These are phyloP conservation scores for Oreochromis mossambicus DNA, from an alignment of 2,797 vertebrate genomes.

Conservation along the genomic window DNA sequence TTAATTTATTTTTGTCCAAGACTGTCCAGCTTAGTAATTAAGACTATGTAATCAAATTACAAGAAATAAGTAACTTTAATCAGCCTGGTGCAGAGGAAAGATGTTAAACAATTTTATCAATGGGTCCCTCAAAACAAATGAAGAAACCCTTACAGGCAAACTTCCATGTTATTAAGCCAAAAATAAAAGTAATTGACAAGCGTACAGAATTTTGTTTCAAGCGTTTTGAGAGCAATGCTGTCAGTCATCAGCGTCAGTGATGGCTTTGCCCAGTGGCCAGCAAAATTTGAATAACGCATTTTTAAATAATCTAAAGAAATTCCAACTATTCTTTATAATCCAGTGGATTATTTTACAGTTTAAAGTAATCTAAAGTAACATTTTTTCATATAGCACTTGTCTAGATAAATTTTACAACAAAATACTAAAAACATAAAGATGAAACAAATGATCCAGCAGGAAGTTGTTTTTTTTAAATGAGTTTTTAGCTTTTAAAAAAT, in stretches of 20 bases:
- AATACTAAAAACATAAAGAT: too few species aligned
- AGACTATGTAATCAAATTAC: background rate
- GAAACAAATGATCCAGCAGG: too few species aligned
- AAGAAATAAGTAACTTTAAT: background rate
- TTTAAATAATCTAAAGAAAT: too few species aligned
- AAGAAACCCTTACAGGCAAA: background rate
- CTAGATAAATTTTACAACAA: too few species aligned
- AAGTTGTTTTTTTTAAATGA: too few species aligned
- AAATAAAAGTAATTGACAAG: background rate
- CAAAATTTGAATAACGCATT: too few species aligned
- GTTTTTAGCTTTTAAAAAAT: too few species aligned
- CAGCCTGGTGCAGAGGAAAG: background rate
- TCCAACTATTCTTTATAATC: too few species aligned
- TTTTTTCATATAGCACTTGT: too few species aligned
- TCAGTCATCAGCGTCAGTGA: background rate
- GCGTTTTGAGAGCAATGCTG: background rate
- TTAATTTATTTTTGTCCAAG: background rate
- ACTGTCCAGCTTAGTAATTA: fast-evolving
- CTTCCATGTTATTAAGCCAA: background rate
- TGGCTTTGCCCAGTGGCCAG: background rate
- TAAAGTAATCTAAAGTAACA: too few species aligned
- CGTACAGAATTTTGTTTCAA: background rate
- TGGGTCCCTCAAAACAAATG: background rate
- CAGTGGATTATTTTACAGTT: too few species aligned
- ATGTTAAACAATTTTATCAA: background rate